Conservation (phyloP, 2,113 vertebrate species). For the Probosciger aterrimus region DNA sequence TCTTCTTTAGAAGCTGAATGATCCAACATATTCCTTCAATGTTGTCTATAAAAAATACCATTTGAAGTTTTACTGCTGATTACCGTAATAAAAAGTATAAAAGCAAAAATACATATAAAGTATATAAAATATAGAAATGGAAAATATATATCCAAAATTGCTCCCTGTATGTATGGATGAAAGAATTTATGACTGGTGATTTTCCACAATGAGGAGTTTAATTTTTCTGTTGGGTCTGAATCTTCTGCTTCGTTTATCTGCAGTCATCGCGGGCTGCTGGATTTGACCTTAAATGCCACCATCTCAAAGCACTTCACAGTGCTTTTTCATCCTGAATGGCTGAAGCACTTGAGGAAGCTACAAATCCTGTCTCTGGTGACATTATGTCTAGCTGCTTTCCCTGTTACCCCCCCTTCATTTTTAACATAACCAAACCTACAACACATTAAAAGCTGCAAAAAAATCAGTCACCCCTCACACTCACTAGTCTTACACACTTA, state of each 20-base stretch:
- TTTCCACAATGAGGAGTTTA: not conserved
- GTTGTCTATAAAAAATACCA: not conserved
- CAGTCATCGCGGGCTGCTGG: not conserved
- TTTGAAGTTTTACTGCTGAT: not conserved
- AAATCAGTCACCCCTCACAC: not conserved
- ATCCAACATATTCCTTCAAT: not conserved
- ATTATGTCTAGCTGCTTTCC: not conserved
- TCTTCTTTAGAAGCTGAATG: not conserved
- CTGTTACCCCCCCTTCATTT: not conserved
- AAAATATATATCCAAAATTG: not conserved
- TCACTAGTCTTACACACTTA: not conserved
- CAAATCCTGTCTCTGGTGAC: not conserved
- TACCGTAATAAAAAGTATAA: not conserved
- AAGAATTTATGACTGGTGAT: not conserved
- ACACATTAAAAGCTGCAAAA: not conserved
- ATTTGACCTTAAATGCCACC: not conserved
- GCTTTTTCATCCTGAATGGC: not conserved
- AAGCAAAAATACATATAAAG: not conserved
- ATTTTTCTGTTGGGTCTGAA: not conserved
- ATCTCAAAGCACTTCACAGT: not conserved
- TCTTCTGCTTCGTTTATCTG: not conserved
- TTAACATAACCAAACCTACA: not conserved
- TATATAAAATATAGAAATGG: not conserved
- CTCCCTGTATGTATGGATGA: not conserved
- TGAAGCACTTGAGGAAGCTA: not conserved